Base-by-base conservation (phyloP, 2,888 invertebrate genomes). In the Synergus japonicus region DNA sequence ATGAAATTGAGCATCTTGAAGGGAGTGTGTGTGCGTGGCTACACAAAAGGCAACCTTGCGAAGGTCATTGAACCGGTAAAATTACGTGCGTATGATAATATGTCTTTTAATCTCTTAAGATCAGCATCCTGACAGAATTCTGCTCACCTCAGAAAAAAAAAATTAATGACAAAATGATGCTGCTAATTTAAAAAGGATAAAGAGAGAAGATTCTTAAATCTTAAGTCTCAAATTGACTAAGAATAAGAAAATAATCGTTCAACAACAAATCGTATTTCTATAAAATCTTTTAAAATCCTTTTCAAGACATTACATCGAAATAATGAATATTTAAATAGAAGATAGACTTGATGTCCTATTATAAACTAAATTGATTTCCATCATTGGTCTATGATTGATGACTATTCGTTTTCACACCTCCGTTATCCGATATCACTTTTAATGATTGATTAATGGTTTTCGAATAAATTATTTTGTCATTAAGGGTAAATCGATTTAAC, bases 11-110 rank as follows among this genome's bases (percentile, higher is more conserved):
- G 54, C 54, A 73, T 73, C 73, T 54, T 49, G 67, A 43, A 18
- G 18, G 46, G 12, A 13, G 44, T 67, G 44, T 66, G 15, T 49
- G 73, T 73, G 73, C n/a, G 69, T 54, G n/a, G 7, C 73, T 73
- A 73, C 73, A 54, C 73, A 73, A 73, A 73, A 73, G 73, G 37
- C 54, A 73, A 73, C 73, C 73, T 73, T 73, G 49, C 73, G 37
- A 73, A 73, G 73, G 49, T 73, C 73, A 73, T 54, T 73, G 73
- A 73, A 73, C 73, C 73, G 54, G 49, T 54, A 37, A 73, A 54
- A 73, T 73, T 73, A 73, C 73, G 37, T 49, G 37, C 49, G 73
- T 73, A 73, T 73, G 73, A 37, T 73, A 73, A 73, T 73, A 49
- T 73, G 54, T 37, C 69, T 73, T 54, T 73, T 49, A 69, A 73